Evolutionary conservation across 1,140 invertebrate genomes (phyloP), one percentile per base, ranked within the genome.

Genomic region (Trypoxylus dichotomus): DNA sequence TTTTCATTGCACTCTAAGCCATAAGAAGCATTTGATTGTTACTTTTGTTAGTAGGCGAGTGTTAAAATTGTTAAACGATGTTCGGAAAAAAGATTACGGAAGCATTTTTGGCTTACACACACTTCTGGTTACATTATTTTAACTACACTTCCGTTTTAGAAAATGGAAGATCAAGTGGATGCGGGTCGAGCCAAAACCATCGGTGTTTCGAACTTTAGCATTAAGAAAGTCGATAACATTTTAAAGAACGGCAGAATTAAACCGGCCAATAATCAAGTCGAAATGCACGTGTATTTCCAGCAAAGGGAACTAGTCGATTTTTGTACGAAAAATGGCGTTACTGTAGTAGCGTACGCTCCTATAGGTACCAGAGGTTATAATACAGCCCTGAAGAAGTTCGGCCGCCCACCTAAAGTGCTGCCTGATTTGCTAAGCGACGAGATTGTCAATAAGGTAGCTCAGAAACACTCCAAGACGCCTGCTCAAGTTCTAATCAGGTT

Each of bases 281-380:
- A 97, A 83, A 87, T 94, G 37, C 94, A 97, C 84, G 91, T 92
- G 0, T 95, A 94, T 81, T 90, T 94, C 78, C 94, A 96, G 84
- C 95, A 97, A 85, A 88, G 89, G 19, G 87, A 90, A 32, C 84
- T 97, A n/a, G 87, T 93, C 11, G 87, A 93, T 78, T 95, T 92
- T 79, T 97, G 95, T 83, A 86, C 90, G 71, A 83, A 88, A 6
- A 87, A 93, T 79, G 88, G 91, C 19, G 94, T 97, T 29, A 86
- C 89, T 0, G 85, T 97, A 19, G 94, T 92, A 0, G 95, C 93
- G 0, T 98, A 96, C 83, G 92, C 93, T 29, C 94, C 95, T 2
- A 84, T 98, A 1, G 95, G 60, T 24, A 24, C 60, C 10, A 8
- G 42, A 43, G 42, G 42, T 43, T 43, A 43, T 15, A 43, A 43